phyloP scores from a whole-genome alignment of 2,113 vertebrate species.

The Pseudorasbora parva region DNA sequence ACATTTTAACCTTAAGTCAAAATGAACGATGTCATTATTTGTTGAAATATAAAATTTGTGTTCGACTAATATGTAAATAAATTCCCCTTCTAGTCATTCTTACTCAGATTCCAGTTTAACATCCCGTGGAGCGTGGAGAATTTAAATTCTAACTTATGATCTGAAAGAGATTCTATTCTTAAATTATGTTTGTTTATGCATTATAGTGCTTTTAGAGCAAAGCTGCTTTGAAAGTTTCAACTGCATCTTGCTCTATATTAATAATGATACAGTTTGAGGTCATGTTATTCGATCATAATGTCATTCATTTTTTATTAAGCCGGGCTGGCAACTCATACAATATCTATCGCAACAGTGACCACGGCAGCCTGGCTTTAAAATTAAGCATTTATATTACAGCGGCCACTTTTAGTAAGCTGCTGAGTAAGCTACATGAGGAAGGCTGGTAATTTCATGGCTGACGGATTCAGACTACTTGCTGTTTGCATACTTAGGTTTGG shows the following conservation, averaged over 20 bases:
- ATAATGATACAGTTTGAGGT: slow-evolving; percentile 34
- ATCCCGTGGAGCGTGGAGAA: background rate
- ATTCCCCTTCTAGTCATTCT: background rate
- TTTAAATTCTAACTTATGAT: background rate
- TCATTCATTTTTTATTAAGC: slow-evolving; percentile 39
- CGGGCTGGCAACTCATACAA: slow-evolving; percentile 9
- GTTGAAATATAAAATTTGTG: background rate
- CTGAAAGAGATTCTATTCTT: slow-evolving; percentile 1
- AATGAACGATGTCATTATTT: background rate
- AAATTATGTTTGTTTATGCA: background rate
- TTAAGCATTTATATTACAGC: slow-evolving; percentile 43
- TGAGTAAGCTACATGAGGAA: slow-evolving; percentile 67
- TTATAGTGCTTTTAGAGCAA: background rate
- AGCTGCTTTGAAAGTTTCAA: background rate
- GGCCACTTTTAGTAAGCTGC: slow-evolving; percentile 62
- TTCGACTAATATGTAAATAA: no score
- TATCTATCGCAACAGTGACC: slow-evolving; percentile 41
- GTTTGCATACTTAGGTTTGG: slow-evolving; percentile 64
- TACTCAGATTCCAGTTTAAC: background rate
- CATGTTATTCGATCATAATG: slow-evolving; percentile 32
- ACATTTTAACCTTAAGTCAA: no score
- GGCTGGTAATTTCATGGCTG: slow-evolving; percentile 74
- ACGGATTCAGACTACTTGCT: slow-evolving; percentile 64
- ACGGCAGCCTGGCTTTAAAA: slow-evolving; percentile 38
- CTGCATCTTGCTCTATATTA: slow-evolving; percentile 27